phyloP scores from a whole-genome alignment of 2,888 invertebrate genomes.

The Ephialtes manifestator region DNA sequence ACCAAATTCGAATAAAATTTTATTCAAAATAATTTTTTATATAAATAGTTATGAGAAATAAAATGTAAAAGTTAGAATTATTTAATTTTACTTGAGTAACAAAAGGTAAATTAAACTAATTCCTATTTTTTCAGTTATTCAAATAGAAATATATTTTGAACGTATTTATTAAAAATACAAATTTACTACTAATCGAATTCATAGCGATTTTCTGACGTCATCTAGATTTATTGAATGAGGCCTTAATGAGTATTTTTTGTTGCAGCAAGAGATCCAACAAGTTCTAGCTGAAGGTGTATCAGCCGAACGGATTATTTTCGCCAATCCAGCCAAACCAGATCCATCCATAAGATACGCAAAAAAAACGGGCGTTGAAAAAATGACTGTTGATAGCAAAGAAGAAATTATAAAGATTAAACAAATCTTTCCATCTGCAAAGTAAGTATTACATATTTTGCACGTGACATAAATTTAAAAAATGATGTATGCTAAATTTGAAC shows the following conservation, averaged over 20 bases:
- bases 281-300: conserved; percentile 87
- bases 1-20: no score
- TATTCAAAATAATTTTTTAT: no score
- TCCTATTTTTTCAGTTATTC: no score
- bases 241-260: background rate
- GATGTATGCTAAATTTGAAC: no score
- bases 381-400: conserved; percentile 88
- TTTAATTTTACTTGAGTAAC: no score
- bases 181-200: background rate
- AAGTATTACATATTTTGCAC: conserved; percentile 37
- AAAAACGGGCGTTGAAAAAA: conserved; percentile 86
- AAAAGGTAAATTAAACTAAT: no score
- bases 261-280: conserved; percentile 87
- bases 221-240: background rate
- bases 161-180: no score
- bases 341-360: conserved; percentile 87
- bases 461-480: no score
- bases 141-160: no score
- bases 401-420: conserved; percentile 88
- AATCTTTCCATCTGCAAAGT: conserved; percentile 87
- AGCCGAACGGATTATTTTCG: conserved; percentile 87
- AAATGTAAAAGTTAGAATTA: no score
- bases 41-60: no score
- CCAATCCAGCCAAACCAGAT: conserved; percentile 88
- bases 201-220: background rate